These are phyloP conservation scores for Trialeurodes vaporariorum DNA, from an alignment of 1,140 invertebrate genomes.

Conservation along the genomic window DNA sequence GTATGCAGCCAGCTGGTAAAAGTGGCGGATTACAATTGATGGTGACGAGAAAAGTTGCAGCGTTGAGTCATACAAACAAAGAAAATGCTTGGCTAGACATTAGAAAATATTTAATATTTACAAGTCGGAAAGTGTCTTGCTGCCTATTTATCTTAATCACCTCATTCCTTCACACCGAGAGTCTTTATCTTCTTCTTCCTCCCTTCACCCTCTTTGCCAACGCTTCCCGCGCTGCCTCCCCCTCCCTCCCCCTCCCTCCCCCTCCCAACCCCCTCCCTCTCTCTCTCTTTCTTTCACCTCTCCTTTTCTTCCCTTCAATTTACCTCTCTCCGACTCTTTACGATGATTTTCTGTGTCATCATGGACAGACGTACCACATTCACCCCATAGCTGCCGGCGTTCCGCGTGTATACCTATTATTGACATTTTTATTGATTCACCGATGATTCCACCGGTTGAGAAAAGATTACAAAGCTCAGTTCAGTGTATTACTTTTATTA, in stretches of 20 bases:
- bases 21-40: too few relatives aligned
- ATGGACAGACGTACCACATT: too few relatives aligned
- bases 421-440: too few relatives aligned
- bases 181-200: background rate
- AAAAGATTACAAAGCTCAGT: too few relatives aligned
- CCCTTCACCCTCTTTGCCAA: background rate
- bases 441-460: too few relatives aligned
- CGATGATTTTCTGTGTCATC: too few relatives aligned
- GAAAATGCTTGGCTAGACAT: background rate
- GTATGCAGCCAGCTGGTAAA: too few relatives aligned
- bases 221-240: background rate
- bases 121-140: background rate
- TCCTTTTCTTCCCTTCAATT: background rate
- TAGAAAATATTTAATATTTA: background rate
- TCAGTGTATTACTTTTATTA: too few relatives aligned
- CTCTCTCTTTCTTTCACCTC: background rate
- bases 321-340: background rate
- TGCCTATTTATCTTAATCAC: background rate
- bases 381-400: too few relatives aligned
- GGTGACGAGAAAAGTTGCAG: too few relatives aligned
- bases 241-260: background rate
- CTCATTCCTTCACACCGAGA: background rate
- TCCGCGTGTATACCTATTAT: too few relatives aligned
- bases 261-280: constrained; percentile 1
- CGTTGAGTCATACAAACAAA: too few relatives aligned